phyloP scores from a whole-genome alignment of 2,797 vertebrate species.

The Chrosomus eos region DNA sequence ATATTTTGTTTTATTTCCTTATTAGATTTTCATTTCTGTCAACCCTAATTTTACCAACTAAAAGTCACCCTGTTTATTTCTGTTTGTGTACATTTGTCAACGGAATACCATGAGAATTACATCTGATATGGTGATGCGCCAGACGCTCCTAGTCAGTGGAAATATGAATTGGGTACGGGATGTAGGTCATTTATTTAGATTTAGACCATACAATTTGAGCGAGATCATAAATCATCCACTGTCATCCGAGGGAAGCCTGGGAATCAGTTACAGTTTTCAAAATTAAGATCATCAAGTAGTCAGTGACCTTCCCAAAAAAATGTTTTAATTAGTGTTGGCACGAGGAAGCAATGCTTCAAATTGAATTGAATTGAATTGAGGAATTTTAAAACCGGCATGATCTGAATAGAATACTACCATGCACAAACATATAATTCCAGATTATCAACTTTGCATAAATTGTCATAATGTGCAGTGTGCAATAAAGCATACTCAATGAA shows the following conservation, averaged over 20 bases:
- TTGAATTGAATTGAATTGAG: slow-evolving; percentile 2
- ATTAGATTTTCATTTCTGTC: slow-evolving; percentile 73
- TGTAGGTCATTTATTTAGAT: slow-evolving; percentile 55
- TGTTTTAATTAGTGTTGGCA: slow-evolving; percentile 36
- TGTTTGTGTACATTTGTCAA: slow-evolving; percentile 40
- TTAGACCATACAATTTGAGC: slow-evolving; percentile 39
- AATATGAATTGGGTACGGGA: slow-evolving; percentile 33
- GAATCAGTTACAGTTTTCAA: slow-evolving; percentile 42
- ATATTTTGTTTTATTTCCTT: slow-evolving; percentile 62
- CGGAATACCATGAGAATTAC: slow-evolving; percentile 1
- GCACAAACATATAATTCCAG: background rate
- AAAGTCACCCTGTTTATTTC: slow-evolving; percentile 60
- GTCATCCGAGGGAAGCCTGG: background rate
- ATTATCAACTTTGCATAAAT: background rate
- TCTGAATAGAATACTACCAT: background rate
- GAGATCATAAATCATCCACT: slow-evolving; percentile 50
- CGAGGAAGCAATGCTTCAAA: background rate
- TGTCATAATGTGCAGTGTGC: background rate
- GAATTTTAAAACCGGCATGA: background rate
- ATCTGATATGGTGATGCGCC: background rate
- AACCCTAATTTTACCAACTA: slow-evolving; percentile 70
- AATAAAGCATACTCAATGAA: background rate
- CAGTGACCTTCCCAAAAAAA: slow-evolving; percentile 44
- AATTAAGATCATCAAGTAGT: slow-evolving; percentile 31
- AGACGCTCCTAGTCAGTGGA: background rate